phyloP scores from a whole-genome alignment of 1,140 invertebrate genomes.

The Liolophura sinensis region DNA sequence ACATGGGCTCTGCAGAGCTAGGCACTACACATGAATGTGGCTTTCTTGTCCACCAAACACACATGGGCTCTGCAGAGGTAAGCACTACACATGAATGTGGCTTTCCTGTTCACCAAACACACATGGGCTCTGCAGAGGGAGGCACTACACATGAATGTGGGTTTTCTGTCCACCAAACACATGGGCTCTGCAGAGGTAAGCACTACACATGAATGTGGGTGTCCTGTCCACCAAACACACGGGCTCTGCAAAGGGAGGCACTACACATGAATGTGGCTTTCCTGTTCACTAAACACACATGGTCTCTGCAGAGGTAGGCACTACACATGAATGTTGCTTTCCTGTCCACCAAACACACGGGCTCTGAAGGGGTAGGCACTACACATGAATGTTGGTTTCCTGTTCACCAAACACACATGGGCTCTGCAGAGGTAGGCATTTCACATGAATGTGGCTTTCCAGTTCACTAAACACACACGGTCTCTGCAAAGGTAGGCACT shows the following conservation, averaged over 20 bases:
- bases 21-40: background rate
- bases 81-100: background rate
- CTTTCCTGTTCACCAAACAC: background rate
- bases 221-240: background rate
- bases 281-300: background rate
- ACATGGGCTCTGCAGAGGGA: background rate
- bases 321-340: background rate
- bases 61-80: conserved; percentile 1
- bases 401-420: background rate
- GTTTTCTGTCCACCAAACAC: background rate
- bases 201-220: background rate
- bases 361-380: background rate
- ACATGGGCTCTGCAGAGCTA: conserved; percentile 1
- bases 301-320: conserved; percentile 1
- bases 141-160: background rate
- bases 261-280: background rate
- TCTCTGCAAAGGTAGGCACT: conserved; percentile 2
- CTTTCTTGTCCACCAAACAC: background rate
- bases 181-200: background rate
- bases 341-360: background rate
- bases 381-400: background rate
- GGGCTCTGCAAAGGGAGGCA: background rate
- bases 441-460: background rate
- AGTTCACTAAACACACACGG: background rate
- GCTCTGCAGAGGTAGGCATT: conserved; percentile 1